A percentile compares a stretch with the other conserved stretches of the same genome.
Evolutionary conservation across 1,140 invertebrate genomes (phyloP).

Genomic region (Drosophila erecta): DNA sequence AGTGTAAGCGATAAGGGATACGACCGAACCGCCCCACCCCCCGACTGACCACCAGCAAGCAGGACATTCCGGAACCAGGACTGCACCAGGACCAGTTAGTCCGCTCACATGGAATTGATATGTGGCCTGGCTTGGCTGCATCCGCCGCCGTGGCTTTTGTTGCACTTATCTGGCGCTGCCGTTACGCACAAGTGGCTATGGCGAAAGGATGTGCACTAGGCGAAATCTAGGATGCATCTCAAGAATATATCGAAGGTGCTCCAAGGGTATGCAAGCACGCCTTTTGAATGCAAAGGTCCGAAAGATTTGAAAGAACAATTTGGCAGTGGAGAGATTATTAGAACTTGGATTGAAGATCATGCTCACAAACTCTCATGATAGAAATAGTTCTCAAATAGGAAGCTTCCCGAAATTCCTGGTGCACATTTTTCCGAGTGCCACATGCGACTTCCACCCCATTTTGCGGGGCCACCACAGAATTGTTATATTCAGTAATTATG

Average conservation of each 20-base stretch:
- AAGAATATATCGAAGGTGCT: background rate
- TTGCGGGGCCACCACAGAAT: slow-evolving; percentile 54
- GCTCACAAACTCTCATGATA: background rate
- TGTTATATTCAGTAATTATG: slow-evolving; percentile 82
- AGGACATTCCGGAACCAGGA: slow-evolving; percentile 45
- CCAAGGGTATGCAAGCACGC: background rate
- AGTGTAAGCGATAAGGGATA: slow-evolving; percentile 67
- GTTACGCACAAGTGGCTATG: slow-evolving; percentile 68
- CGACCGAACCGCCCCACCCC: background rate
- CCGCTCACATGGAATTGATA: slow-evolving; percentile 78
- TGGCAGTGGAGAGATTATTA: no score
- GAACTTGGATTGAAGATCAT: background rate
- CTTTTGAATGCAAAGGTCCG: background rate
- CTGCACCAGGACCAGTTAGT: slow-evolving; percentile 59
- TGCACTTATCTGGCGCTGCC: slow-evolving; percentile 76
- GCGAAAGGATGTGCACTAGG: slow-evolving; percentile 9
- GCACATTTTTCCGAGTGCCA: slow-evolving; percentile 22
- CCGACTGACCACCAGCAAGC: slow-evolving; percentile 25
- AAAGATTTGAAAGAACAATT: no score
- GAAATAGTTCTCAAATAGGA: no score
- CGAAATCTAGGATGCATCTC: background rate
- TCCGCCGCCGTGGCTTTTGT: slow-evolving; percentile 57
- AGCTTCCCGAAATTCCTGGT: background rate
- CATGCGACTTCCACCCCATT: background rate
- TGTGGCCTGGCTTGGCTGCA: slow-evolving; percentile 48